Conservation (phyloP, 2,888 invertebrate species). For the Scaptomyza reducta region DNA sequence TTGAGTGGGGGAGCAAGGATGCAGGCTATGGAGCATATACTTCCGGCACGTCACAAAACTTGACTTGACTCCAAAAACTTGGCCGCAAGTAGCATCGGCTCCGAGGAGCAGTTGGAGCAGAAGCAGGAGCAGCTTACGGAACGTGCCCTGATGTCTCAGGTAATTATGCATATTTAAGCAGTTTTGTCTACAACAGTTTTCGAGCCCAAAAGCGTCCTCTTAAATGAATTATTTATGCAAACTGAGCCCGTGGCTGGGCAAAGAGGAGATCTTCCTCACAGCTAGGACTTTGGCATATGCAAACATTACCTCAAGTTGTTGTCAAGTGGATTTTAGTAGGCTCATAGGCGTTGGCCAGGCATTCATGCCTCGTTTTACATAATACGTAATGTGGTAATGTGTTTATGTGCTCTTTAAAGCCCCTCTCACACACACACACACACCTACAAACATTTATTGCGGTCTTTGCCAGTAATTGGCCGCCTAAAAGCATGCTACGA, state of each 20-base stretch:
- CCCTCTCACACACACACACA: neutral
- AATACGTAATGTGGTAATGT: conserved; percentile 68
- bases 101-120: neutral
- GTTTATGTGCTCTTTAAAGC: conserved; percentile 64
- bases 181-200: conserved; percentile 80
- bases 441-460: conserved; percentile 40
- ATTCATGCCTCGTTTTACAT: conserved; percentile 10
- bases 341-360: conserved; percentile 7
- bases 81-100: conserved; percentile 30
- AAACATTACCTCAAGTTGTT: conserved; percentile 68
- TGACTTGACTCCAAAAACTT: conserved; percentile 44
- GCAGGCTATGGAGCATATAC: conserved; percentile 49
- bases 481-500: conserved; percentile 23
- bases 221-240: conserved; percentile 81
- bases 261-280: neutral
- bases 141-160: conserved; percentile 67
- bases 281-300: conserved; percentile 52
- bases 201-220: conserved; percentile 74
- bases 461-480: conserved; percentile 58
- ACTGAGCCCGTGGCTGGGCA: conserved; percentile 25
- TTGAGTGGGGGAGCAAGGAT: conserved; percentile 17
- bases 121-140: conserved; percentile 6
- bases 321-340: conserved; percentile 51
- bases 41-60: conserved; percentile 61
- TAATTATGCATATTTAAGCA: conserved; percentile 83